These are phyloP conservation scores for Synanceia verrucosa DNA, from an alignment of 2,797 vertebrate species.

Conservation along the genomic window DNA sequence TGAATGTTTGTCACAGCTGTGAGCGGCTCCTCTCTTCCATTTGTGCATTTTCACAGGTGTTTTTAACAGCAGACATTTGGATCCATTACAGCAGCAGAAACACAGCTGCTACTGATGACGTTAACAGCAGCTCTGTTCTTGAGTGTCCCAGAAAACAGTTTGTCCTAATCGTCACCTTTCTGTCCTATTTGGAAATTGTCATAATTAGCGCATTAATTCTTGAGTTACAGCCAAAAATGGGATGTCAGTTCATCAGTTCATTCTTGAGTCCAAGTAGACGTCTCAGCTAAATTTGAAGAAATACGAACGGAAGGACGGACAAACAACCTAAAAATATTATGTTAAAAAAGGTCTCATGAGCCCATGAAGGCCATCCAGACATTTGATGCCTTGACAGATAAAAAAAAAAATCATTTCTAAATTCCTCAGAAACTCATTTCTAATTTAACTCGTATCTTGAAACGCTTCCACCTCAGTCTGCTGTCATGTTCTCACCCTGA, in stretches of 20 bases:
- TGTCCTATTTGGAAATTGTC: too few species aligned
- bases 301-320: too few species aligned
- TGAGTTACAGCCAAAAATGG: not conserved
- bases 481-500: not conserved
- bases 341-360: not conserved
- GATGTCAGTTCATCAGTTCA: not conserved
- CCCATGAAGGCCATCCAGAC: not conserved
- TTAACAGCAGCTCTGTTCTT: not conserved
- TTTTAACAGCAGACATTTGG: not conserved
- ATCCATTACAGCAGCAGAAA: not conserved
- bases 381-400: not conserved
- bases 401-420: not conserved
- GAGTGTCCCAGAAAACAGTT: too few species aligned
- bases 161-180: too few species aligned
- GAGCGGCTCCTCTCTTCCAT: not conserved
- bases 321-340: too few species aligned
- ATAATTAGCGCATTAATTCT: too few species aligned
- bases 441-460: not conserved
- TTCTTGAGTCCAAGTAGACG: too few species aligned
- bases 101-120: not conserved
- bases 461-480: not conserved
- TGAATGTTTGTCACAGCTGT: not conserved
- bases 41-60: not conserved
- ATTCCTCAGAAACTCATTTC: too few species aligned
- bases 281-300: too few species aligned